These are phyloP conservation scores for Eulemur albifrons DNA, from an alignment of 2,797 vertebrate genomes.

Conservation along the genomic window DNA sequence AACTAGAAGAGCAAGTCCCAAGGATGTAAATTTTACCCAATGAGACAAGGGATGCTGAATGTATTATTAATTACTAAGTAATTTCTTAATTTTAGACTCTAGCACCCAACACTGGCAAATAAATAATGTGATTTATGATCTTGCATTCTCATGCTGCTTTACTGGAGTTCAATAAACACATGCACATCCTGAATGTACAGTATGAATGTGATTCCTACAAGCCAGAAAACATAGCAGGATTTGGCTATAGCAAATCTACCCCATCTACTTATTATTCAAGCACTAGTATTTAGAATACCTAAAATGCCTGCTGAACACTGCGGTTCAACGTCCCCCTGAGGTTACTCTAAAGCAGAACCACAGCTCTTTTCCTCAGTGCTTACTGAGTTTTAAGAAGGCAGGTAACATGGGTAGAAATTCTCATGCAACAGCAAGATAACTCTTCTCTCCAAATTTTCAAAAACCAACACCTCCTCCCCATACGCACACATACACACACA, in stretches of 20 bases:
- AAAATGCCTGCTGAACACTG: conserved; percentile 54
- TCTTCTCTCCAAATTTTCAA: conserved; percentile 68
- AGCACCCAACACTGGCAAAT: conserved; percentile 28
- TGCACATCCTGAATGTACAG: neutral
- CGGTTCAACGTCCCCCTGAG: conserved; percentile 32
- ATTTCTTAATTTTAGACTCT: conserved; percentile 69
- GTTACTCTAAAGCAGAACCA: conserved; percentile 10
- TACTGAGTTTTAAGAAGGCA: conserved; percentile 49
- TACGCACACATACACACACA: neutral
- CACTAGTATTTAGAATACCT: conserved; percentile 57
- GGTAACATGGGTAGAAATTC: conserved; percentile 56
- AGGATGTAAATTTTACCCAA: conserved; percentile 69
- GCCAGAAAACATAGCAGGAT: conserved; percentile 36
- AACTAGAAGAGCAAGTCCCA: conserved; percentile 44
- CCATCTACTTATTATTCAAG: conserved; percentile 42
- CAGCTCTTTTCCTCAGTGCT: neutral
- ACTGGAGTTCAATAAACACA: conserved; percentile 56
- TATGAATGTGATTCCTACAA: neutral
- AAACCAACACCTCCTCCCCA: neutral
- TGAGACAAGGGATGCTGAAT: conserved; percentile 55
- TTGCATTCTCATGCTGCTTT: neutral
- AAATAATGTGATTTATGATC: conserved; percentile 60
- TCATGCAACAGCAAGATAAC: conserved; percentile 49
- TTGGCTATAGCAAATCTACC: conserved; percentile 17
- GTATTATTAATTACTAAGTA: conserved; percentile 71